Evolutionary conservation across 2,797 vertebrate species (phyloP).

Genomic region (Alauda arvensis): DNA sequence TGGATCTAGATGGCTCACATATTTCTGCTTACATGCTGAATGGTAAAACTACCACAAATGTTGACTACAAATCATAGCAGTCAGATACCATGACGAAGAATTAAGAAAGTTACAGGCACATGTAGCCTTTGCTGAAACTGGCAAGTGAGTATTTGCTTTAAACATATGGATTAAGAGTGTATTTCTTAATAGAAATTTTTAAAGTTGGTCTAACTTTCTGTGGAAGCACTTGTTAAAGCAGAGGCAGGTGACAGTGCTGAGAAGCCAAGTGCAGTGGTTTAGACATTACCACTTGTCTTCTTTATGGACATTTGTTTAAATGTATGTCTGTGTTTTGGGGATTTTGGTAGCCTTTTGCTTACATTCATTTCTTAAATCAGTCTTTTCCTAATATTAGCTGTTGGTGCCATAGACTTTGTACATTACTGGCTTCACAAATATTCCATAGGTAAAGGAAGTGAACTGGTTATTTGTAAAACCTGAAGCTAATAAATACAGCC

Average conservation of each 20-base stretch:
- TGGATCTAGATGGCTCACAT: neutral
- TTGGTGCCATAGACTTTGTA: neutral
- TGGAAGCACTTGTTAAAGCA: neutral
- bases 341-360: neutral
- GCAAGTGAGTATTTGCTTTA: neutral
- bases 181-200: neutral
- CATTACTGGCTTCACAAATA: neutral
- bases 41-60: neutral
- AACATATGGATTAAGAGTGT: neutral
- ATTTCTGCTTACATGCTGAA: neutral
- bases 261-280: neutral
- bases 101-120: neutral
- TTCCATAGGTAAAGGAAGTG: neutral
- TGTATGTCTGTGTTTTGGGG: neutral
- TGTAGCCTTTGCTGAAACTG: neutral
- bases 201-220: neutral
- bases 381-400: neutral
- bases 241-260: neutral
- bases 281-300: neutral
- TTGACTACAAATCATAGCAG: neutral
- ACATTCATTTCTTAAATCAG: neutral
- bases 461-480: neutral
- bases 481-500: neutral
- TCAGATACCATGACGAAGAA: neutral
- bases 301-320: neutral